Evolutionary conservation across 1,140 invertebrate species (phyloP).

Genomic region (Babylonia areolata): DNA sequence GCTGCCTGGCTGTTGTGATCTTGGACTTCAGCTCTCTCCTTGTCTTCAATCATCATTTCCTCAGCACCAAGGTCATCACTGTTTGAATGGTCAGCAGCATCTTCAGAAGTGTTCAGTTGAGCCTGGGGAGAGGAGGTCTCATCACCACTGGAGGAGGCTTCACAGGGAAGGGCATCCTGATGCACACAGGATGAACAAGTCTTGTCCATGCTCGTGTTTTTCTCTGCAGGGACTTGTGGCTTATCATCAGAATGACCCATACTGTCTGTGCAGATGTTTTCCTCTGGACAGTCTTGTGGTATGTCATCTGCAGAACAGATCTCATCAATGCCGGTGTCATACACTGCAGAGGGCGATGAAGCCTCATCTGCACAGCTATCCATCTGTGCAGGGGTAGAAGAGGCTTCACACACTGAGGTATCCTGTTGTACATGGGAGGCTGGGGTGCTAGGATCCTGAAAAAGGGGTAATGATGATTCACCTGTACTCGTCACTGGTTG

Average conservation of each 20-base stretch:
- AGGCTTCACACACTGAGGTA: background rate
- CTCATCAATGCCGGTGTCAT: background rate
- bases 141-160: background rate
- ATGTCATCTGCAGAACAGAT: no score
- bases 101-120: background rate
- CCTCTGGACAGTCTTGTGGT: no score
- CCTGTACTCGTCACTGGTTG: background rate
- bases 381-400: background rate
- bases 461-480: background rate
- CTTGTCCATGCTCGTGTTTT: background rate
- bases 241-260: no score
- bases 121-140: background rate
- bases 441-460: background rate
- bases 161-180: background rate
- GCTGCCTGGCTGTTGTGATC: background rate
- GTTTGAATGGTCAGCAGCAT: no score
- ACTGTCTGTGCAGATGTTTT: no score
- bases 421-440: background rate
- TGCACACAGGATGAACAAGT: background rate
- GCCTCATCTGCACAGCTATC: background rate
- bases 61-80: background rate
- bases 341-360: background rate
- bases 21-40: background rate
- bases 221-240: no score
- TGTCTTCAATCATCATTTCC: background rate